Base-by-base conservation (phyloP, 2,797 vertebrate species). In the Sebastes melanostomus region DNA sequence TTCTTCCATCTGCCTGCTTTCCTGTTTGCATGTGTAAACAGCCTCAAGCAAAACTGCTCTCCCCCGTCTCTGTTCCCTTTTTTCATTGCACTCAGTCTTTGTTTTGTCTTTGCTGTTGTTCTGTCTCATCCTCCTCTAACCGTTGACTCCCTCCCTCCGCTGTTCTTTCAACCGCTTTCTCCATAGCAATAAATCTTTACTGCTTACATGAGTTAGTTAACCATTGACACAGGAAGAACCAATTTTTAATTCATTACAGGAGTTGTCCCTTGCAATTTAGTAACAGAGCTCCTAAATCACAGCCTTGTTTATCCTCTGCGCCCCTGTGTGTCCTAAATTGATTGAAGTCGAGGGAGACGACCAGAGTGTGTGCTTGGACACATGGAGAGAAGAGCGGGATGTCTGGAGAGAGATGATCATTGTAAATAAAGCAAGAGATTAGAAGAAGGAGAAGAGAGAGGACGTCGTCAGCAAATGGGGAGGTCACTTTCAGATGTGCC, bases 141-240 rank as follows among this genome's bases (percentile, higher is more conserved):
- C 6, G 8, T 66, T 2, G 0, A 16, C 42, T 32, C 56, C 66
- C 75, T 59, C 66, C 32, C 61, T 63, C 46, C 16, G 8, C 70
- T 36, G 3, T 59, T 46, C 62, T 27, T 61, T 50, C 46, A 56
- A 66, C n/a, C 2, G 16, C 38, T 74, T 25, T 29, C n/a, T 63
- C 38, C 38, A 29, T 58, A 32, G 30, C 63, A 62, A 13, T 56
- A 38, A 76, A 55, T 59, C 46, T 38, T 52, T 27, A 11, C 32
- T 22, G 13, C 38, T 61, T 58, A 14, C 73, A 77, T 81, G 70
- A 68, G 78, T 72, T 24, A 81, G 77, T 77, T 71, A 81, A 80
- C 29, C 67, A 77, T 24, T 81, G 68, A 77, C 52, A 75, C 14
- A 32, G 16, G 36, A 66, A 29, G 34, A 73, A 72, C 38, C 8